Base-by-base conservation (phyloP, 2,888 invertebrate genomes). In the Aromia moschata region DNA sequence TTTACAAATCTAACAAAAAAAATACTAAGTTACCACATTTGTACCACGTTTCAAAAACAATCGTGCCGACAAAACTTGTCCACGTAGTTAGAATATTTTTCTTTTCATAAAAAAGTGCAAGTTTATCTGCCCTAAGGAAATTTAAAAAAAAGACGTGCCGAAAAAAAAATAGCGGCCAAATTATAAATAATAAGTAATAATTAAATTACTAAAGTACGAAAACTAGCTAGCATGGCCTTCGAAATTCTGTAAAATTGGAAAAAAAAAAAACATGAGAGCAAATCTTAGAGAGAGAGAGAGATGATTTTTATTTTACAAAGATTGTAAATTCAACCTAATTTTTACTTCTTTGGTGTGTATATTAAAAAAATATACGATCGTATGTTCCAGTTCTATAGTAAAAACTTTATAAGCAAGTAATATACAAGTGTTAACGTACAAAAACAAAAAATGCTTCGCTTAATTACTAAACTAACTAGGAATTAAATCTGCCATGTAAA, bases 311-410 rank as follows among this genome's bases (percentile, higher is more conserved):
- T 67, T 73, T n/a, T 74, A 74, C 60, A 68, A 63, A 68, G 57
- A 60, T 62, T 68, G 67, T 64, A 69, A n/a, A 58, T 62, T 69
- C 65, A 67, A 72, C 70, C 66, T 73, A 74, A 74, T 71, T 74
- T 75, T 73, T 74, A 75, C 65, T 73, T 77, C 77, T 77, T 77
- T 77, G 77, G 77, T 77, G 76, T 74, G 76, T 78, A 79, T 79
- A 79, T 79, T 78, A 70, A 79, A 77, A 79, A 78, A 79, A 78
- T 79, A 79, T 79, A 79, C 77, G 73, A 73, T 76, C 71, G 69
- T 76, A 74, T 73, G 69, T 72, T 77, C 72, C 76, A 77, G 78
- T 78, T 79, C 78, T 78, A 69, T 78, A 78, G 74, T 78, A 79
- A 79, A 79, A 79, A 79, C 78, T 73, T 75, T 75, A 74, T 76